Conservation (phyloP, 1,140 invertebrate genomes). For the Hypothenemus hampei region DNA sequence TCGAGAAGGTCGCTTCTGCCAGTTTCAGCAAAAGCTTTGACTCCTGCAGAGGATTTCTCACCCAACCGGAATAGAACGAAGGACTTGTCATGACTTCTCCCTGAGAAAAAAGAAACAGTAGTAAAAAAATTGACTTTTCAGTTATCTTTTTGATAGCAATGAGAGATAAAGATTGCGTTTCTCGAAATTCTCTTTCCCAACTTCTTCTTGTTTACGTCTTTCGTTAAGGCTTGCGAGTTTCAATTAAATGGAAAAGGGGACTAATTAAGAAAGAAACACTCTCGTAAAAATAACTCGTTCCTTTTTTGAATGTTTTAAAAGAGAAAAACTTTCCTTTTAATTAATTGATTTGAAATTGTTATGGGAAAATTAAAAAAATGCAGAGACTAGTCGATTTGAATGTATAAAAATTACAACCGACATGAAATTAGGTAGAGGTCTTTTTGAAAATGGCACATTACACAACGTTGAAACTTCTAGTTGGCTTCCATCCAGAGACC, state of each 20-base stretch:
- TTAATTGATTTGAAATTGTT: too few relatives aligned
- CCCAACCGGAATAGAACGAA: constrained; percentile 78
- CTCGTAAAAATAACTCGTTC: too few relatives aligned
- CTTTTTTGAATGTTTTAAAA: too few relatives aligned
- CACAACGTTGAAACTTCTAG: constrained; percentile 8
- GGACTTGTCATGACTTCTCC: constrained; percentile 76
- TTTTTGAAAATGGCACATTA: not conserved
- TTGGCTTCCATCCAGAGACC: constrained; percentile 7
- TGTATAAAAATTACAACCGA: too few relatives aligned
- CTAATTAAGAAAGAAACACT: constrained; percentile 9
- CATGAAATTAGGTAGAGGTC: too few relatives aligned
- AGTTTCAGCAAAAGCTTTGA: constrained; percentile 78
- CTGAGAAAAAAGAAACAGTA: constrained; percentile 51
- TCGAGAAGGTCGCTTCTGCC: constrained; percentile 70
- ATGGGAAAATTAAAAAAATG: too few relatives aligned
- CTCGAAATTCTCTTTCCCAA: constrained; percentile 2
- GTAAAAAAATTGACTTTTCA: not conserved
- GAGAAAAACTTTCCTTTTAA: too few relatives aligned
- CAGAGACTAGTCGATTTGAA: too few relatives aligned
- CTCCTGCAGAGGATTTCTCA: constrained; percentile 62
- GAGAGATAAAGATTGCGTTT: constrained; percentile 3
- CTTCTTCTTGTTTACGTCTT: constrained; percentile 1
- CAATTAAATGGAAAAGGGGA: constrained; percentile 7
- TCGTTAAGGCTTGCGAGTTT: constrained; percentile 1
- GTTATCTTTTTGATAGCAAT: constrained; percentile 2